phyloP scores from a whole-genome alignment of 2,888 invertebrate species.

The Stenurella melanura region DNA sequence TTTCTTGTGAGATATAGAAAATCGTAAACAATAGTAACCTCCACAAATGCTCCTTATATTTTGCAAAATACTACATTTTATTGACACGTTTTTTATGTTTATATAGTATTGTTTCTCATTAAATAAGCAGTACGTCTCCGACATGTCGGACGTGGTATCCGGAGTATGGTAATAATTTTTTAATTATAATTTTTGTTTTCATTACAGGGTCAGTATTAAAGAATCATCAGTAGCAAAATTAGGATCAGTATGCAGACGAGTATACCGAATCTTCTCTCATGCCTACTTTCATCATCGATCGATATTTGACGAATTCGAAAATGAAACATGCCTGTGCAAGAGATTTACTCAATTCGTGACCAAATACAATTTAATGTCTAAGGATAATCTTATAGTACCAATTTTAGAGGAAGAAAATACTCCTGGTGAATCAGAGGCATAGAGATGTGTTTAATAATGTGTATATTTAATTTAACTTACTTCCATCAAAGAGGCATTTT shows the following conservation, averaged over 20 bases:
- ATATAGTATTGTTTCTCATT: no score
- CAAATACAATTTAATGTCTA: conserved; percentile 98
- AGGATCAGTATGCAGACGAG: conserved; percentile 98
- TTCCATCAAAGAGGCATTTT: neutral
- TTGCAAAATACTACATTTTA: no score
- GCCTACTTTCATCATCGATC: conserved; percentile 98
- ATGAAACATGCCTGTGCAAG: conserved; percentile 95
- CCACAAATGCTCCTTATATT: no score
- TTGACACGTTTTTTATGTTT: no score
- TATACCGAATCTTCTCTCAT: conserved; percentile 99
- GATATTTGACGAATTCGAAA: conserved; percentile 98
- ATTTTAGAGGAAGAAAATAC: conserved; percentile 88
- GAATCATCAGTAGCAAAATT: conserved; percentile 99
- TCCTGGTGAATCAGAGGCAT: conserved; percentile 75
- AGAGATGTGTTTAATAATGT: conserved; percentile 46
- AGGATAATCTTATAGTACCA: conserved; percentile 98
- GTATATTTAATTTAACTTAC: neutral
- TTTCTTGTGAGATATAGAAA: no score
- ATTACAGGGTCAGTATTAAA: conserved; percentile 95
- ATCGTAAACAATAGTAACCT: no score
- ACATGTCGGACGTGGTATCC: no score
- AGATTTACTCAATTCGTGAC: conserved; percentile 98
- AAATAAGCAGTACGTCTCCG: no score
- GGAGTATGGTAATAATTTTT: no score
- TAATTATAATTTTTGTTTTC: neutral